A percentile compares a stretch with the other conserved stretches of the same genome.
These are phyloP conservation scores for Maccullochella peelii DNA, from an alignment of 2,113 vertebrate species.

Conservation along the genomic window DNA sequence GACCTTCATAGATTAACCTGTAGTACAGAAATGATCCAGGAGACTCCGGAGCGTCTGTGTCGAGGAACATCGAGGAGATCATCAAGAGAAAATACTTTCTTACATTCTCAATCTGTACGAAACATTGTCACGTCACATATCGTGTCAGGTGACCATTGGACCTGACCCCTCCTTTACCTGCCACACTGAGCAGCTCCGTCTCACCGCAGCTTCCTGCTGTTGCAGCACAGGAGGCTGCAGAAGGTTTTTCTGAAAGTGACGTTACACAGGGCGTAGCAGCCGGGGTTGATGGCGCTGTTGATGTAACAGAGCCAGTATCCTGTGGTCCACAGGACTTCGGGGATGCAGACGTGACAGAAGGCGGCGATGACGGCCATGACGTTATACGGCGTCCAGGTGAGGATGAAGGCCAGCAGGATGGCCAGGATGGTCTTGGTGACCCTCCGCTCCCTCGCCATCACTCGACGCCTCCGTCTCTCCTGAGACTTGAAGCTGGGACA, in stretches of 20 bases:
- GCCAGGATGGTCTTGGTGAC: slow-evolving; percentile 94
- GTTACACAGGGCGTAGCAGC: slow-evolving; percentile 95
- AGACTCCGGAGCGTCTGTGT: too few species aligned
- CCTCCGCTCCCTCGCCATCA: slow-evolving; percentile 91
- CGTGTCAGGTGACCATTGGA: background rate
- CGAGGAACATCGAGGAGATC: too few species aligned
- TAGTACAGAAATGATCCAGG: too few species aligned
- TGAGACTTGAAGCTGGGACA: slow-evolving; percentile 83
- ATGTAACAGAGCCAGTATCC: slow-evolving; percentile 96
- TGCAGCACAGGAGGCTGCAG: slow-evolving; percentile 91
- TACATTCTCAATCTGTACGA: too few species aligned
- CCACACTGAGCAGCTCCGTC: background rate
- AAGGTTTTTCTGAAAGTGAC: slow-evolving; percentile 95
- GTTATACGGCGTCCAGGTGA: slow-evolving; percentile 95
- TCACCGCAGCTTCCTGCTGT: slow-evolving; percentile 29
- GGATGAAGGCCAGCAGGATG: slow-evolving; percentile 92
- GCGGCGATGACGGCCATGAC: slow-evolving; percentile 94
- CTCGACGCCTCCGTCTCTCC: slow-evolving; percentile 85
- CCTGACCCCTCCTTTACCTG: background rate
- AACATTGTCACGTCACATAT: too few species aligned
- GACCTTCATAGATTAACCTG: too few species aligned
- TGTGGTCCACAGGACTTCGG: slow-evolving; percentile 85
- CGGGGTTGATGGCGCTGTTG: slow-evolving; percentile 96
- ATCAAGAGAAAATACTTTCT: too few species aligned
- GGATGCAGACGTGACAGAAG: slow-evolving; percentile 89